Conservation (phyloP, 2,797 vertebrate genomes). For the Vipera latastei region DNA sequence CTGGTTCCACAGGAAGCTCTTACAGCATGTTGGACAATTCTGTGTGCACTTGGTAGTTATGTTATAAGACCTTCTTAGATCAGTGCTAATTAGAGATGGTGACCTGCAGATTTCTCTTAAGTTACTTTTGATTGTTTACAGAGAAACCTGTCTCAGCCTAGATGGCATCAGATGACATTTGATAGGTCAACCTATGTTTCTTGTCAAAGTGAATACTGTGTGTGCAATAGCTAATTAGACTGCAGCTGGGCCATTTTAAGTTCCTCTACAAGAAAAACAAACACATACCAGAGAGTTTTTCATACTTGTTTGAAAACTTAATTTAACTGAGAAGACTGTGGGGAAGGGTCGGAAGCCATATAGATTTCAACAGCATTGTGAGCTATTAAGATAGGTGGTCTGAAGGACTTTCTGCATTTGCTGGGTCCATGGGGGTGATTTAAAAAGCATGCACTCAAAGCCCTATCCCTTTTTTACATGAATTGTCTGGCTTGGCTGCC, state of each 20-base stretch:
- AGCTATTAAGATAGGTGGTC: background rate
- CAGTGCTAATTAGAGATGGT: background rate
- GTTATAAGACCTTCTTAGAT: background rate
- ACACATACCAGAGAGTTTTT: slow-evolving; percentile 10
- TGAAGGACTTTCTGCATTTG: background rate
- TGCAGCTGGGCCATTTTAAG: slow-evolving; percentile 8
- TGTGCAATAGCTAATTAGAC: slow-evolving; percentile 5
- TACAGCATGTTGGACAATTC: background rate
- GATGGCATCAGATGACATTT: background rate
- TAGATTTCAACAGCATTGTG: background rate
- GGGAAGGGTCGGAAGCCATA: background rate
- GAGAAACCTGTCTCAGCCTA: background rate
- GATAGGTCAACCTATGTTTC: slow-evolving; percentile 4
- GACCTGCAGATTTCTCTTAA: background rate
- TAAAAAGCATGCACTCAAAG: background rate
- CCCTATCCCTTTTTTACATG: background rate
- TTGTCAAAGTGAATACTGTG: slow-evolving; percentile 12
- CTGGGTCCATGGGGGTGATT: background rate
- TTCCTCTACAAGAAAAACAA: slow-evolving; percentile 39
- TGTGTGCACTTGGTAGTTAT: background rate
- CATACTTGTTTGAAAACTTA: slow-evolving; percentile 18
- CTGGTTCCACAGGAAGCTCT: background rate
- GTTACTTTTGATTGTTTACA: background rate
- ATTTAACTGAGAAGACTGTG: background rate
- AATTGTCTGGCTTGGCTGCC: background rate